Evolutionary conservation across 2,888 invertebrate genomes (phyloP).

Genomic region (Epirrhoe tristata): DNA sequence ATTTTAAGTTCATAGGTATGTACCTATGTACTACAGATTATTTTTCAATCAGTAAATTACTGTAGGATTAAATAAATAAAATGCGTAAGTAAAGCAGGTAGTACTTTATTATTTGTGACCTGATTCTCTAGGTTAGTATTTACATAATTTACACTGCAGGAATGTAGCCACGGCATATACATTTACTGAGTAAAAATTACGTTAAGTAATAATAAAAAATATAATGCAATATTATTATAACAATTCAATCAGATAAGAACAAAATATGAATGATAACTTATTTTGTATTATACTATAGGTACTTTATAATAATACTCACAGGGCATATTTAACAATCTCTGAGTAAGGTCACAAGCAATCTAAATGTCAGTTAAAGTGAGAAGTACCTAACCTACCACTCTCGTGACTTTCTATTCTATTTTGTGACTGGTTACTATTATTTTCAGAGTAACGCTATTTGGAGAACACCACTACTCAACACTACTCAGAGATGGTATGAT

Average conservation of each 20-base stretch:
- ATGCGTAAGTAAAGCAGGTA: constrained; percentile 34
- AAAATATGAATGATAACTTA: not conserved
- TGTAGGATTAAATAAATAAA: constrained; percentile 12
- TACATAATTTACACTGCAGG: constrained; percentile 76
- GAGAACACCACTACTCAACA: too few relatives aligned
- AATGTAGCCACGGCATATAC: constrained; percentile 64
- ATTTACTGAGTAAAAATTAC: constrained; percentile 33
- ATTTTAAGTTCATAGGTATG: too few relatives aligned
- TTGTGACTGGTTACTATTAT: too few relatives aligned
- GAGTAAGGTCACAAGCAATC: too few relatives aligned
- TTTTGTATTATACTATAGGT: not conserved
- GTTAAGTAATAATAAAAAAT: constrained; percentile 15
- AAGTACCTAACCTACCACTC: too few relatives aligned
- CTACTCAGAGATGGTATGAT: not conserved
- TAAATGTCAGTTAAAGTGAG: too few relatives aligned
- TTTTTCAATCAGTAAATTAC: not conserved
- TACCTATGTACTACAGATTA: too few relatives aligned
- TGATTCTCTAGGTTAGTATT: constrained; percentile 74
- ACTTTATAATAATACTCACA: not conserved
- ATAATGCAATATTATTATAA: constrained; percentile 9
- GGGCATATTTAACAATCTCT: too few relatives aligned
- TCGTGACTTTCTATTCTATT: too few relatives aligned
- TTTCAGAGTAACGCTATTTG: too few relatives aligned
- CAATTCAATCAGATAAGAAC: constrained; percentile 3
- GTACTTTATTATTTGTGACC: constrained; percentile 80